Conservation (phyloP, 2,797 vertebrate genomes). For the Allobates femoralis region DNA sequence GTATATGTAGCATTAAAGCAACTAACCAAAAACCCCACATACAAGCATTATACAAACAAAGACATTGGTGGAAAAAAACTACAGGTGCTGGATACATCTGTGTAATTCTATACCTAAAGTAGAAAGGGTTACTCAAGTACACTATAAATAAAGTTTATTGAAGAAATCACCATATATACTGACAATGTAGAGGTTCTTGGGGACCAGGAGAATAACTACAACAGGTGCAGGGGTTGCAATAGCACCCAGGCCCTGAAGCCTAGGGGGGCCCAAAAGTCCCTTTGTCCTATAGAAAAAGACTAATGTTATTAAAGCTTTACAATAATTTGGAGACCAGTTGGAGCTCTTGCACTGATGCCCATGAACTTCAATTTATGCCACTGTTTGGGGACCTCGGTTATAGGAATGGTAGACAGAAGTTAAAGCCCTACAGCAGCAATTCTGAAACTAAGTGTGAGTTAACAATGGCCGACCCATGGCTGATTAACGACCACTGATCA, state of each 20-base stretch:
- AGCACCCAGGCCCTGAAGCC: no score
- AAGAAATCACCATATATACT: neutral
- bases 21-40: neutral
- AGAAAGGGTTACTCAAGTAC: neutral
- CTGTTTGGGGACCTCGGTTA: neutral
- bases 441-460: neutral
- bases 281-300: no score
- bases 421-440: neutral
- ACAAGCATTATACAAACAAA: neutral
- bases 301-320: no score
- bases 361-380: no score
- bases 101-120: neutral
- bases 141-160: neutral
- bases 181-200: neutral
- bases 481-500: no score
- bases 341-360: no score
- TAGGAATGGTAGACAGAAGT: neutral
- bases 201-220: no score
- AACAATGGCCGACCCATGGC: no score
- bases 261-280: no score
- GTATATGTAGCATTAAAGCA: no score
- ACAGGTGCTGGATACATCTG: neutral
- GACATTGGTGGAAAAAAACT: neutral
- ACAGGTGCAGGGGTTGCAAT: no score
- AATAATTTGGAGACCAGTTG: no score